Conservation (phyloP, 2,888 invertebrate genomes). For the Tricholauxania praeusta region DNA sequence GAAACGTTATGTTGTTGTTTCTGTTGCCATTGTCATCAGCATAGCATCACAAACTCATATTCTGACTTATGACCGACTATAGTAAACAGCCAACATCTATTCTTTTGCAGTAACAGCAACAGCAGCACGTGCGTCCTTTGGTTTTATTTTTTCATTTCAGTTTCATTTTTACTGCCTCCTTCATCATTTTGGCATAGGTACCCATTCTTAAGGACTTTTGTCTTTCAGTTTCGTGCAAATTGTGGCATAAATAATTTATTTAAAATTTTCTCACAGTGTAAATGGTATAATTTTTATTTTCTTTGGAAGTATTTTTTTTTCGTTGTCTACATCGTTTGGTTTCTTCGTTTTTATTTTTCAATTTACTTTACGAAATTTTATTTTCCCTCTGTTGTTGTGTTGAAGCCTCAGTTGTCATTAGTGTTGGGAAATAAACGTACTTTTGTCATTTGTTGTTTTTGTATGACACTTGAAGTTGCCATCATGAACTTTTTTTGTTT, state of each 20-base stretch:
- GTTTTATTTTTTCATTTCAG: no score
- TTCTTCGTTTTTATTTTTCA: not conserved
- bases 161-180: no score
- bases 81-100: no score
- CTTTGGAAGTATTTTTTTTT: not conserved
- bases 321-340: not conserved
- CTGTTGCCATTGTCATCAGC: conserved; percentile 1
- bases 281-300: not conserved
- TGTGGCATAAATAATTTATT: conserved; percentile 2
- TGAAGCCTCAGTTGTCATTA: not conserved
- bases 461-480: no score
- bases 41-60: not conserved
- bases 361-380: no score
- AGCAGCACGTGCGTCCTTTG: no score
- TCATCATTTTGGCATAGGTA: no score
- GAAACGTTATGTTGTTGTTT: not conserved
- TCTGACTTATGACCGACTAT: conserved; percentile 3
- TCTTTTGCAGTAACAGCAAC: no score
- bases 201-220: no score
- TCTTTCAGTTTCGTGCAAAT: not conserved
- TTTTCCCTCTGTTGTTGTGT: no score
- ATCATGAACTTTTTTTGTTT: no score
- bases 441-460: not conserved
- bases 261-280: not conserved
- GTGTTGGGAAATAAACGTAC: not conserved